Conservation (phyloP, 2,888 invertebrate genomes). For the Seira musarum region DNA sequence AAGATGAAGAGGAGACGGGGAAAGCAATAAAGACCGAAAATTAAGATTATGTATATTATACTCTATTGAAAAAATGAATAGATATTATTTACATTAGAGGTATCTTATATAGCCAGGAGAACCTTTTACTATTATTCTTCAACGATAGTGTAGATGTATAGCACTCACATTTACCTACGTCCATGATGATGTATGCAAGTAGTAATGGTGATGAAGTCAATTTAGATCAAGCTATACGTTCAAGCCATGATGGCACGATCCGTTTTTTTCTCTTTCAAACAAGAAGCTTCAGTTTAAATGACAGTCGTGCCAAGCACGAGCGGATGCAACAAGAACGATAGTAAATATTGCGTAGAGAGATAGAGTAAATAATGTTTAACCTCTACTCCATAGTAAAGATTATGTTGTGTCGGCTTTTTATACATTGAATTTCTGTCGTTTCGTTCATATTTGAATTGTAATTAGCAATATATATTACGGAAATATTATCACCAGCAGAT, state of each 20-base stretch:
- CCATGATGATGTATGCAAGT: background rate
- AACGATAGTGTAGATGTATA: background rate
- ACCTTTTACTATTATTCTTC: no score
- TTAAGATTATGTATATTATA: constrained; percentile 28
- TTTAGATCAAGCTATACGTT: constrained; percentile 39
- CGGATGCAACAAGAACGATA: constrained; percentile 19
- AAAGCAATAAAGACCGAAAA: constrained; percentile 30
- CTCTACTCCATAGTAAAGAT: no score
- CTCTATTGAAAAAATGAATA: constrained; percentile 5
- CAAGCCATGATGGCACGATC: constrained; percentile 27
- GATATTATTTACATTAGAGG: background rate
- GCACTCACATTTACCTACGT: background rate
- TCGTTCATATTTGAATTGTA: background rate
- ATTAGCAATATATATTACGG: background rate
- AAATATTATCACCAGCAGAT: background rate
- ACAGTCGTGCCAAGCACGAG: constrained; percentile 31
- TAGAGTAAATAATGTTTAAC: no score
- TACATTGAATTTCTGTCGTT: no score
- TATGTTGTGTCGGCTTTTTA: no score
- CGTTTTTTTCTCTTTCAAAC: no score
- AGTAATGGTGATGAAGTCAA: constrained; percentile 32
- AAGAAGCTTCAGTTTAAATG: background rate
- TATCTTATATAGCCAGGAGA: no score
- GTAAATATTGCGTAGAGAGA: constrained; percentile 6
- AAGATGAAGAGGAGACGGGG: constrained; percentile 4